Conservation (phyloP, 2,888 invertebrate genomes). For the Petrophora chlorosata region DNA sequence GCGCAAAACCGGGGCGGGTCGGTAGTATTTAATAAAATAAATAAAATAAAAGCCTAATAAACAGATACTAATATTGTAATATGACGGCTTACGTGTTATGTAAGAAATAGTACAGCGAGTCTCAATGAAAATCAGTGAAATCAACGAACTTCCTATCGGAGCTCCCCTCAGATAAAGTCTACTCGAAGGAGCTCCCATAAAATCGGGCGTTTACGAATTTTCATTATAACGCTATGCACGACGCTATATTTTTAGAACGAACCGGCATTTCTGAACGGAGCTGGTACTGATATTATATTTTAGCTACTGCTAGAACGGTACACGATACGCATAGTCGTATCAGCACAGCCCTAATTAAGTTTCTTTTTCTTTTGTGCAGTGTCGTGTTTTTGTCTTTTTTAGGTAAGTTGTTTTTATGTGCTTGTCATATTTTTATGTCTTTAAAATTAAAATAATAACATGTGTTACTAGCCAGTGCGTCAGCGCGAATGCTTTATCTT, state of each 20-base stretch:
- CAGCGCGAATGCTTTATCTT: neutral
- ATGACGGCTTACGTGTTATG: too few relatives aligned
- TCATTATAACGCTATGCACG: constrained; percentile 50
- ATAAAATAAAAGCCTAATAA: too few relatives aligned
- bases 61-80: too few relatives aligned
- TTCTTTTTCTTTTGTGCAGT: constrained; percentile 31
- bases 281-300: constrained; percentile 36
- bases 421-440: too few relatives aligned
- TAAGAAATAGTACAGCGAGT: constrained; percentile 1
- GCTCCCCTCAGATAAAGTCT: constrained; percentile 40
- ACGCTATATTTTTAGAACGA: constrained; percentile 55
- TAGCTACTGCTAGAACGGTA: constrained; percentile 38
- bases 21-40: too few relatives aligned
- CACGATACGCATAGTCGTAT: constrained; percentile 33
- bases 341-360: constrained; percentile 26
- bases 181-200: constrained; percentile 38
- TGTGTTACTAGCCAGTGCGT: constrained; percentile 21
- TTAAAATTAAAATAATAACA: too few relatives aligned
- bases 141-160: constrained; percentile 27
- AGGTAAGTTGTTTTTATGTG: constrained; percentile 30
- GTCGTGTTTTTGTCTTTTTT: constrained; percentile 25
- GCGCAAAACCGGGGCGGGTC: too few relatives aligned
- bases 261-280: constrained; percentile 43
- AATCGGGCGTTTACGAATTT: constrained; percentile 50
- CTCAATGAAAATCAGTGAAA: constrained; percentile 11